Base-by-base conservation (phyloP, 2,113 vertebrate species). In the Genyomyrus donnyi region DNA sequence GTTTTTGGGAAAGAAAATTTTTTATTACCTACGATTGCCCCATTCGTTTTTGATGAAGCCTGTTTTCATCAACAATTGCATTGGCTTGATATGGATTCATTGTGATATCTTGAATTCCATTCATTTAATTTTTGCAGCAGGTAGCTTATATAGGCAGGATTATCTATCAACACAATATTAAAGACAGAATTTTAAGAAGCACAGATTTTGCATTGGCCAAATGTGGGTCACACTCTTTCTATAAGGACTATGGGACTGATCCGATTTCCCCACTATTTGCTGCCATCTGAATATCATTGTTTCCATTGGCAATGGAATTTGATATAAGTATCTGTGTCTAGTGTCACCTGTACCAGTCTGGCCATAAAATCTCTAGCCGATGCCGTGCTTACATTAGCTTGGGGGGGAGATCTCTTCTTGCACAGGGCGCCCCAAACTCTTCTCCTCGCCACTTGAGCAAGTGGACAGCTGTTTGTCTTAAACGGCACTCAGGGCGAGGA, bases 401-500 rank as follows among this genome's bases (percentile, higher is more conserved):
- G 0, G 27, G 35, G 83, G 45, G 17, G 10, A 17, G 39, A 5
- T 48, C 42, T 9, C 39, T 3, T 85, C 42, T 42, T 42, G 35
- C 74, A 42, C 35, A 24, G 45, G 13, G 21, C 9, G 9, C 45
- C 19, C 21, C 21, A 85, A n/a, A 46, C 17, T 85, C 24, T 21
- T 24, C 45, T 85, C 19, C 50, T 87, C 31, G 2, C 27, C 27
- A 10, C 49, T 52, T 48, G 50, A 53, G 85, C 50, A 39, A 87
- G 50, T 56, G 85, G 85, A 31, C 95, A 94, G 92, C 95, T 95
- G 93, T 94, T 95, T 94, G 92, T 91, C 92, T 94, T 88, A 94
- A 95, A 92, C 50, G 91, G 92, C 94, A 95, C 94, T 94, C 89
- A 91, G 95, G 94, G 95, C 95, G 90, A 94, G 8, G 45, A 87